A percentile compares a stretch with the other conserved stretches of the same genome.
Evolutionary conservation across 2,113 vertebrate species (phyloP).

Genomic region (Rhea americana): DNA sequence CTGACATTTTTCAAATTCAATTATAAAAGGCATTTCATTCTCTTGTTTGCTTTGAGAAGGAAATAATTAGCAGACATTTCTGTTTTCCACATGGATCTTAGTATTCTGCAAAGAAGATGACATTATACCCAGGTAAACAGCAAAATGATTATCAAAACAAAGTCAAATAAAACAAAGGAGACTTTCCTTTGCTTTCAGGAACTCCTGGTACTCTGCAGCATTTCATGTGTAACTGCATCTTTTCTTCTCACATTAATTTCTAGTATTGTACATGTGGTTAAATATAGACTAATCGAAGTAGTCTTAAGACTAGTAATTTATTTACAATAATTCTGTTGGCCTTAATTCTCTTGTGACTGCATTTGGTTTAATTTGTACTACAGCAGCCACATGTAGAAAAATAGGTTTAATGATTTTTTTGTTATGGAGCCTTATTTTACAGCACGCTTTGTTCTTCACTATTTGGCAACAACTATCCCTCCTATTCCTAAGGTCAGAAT

Average conservation of each 20-base stretch:
- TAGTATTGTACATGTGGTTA: neutral
- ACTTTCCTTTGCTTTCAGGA: slow-evolving; percentile 31
- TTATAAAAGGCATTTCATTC: slow-evolving; percentile 60
- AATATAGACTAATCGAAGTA: slow-evolving; percentile 14
- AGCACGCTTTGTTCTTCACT: slow-evolving; percentile 5
- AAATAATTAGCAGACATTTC: slow-evolving; percentile 72
- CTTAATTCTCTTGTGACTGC: slow-evolving; percentile 47
- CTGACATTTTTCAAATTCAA: slow-evolving; percentile 61
- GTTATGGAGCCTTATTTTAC: slow-evolving; percentile 33
- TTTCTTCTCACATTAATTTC: slow-evolving; percentile 30
- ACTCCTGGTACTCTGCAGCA: neutral
- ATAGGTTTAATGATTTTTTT: slow-evolving; percentile 55
- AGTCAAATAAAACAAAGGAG: slow-evolving; percentile 55
- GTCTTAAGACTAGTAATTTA: slow-evolving; percentile 34
- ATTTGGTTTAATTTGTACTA: slow-evolving; percentile 43
- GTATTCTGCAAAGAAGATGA: slow-evolving; percentile 59
- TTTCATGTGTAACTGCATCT: slow-evolving; percentile 33
- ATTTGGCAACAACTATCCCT: neutral
- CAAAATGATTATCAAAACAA: slow-evolving; percentile 52
- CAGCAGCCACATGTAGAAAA: slow-evolving; percentile 43
- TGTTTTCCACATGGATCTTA: slow-evolving; percentile 62
- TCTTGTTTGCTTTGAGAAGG: slow-evolving; percentile 63
- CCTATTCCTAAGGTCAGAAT: slow-evolving; percentile 14
- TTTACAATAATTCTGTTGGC: slow-evolving; percentile 45
- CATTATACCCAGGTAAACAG: slow-evolving; percentile 64